Percentiles rank a stretch among this genome's conserved stretches.
phyloP scores from a whole-genome alignment of 2,797 vertebrate species.

The Chelmon rostratus region DNA sequence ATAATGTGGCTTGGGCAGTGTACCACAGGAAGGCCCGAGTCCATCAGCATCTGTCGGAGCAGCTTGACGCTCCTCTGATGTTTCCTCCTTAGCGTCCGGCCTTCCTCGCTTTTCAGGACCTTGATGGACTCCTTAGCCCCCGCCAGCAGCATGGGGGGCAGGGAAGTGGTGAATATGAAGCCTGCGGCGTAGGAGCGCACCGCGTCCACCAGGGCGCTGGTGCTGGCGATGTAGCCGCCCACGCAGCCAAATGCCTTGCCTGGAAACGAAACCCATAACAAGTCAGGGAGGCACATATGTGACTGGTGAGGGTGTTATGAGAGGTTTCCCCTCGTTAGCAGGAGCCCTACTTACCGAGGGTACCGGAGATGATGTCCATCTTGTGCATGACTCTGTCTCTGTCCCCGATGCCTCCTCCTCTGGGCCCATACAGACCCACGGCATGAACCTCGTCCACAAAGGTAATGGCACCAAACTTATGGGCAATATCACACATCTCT shows the following conservation, averaged over 20 bases:
- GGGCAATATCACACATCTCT: constrained; percentile 92
- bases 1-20: constrained; percentile 97
- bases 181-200: constrained; percentile 91
- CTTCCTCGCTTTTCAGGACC: constrained; percentile 91
- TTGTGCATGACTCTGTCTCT: constrained; percentile 94
- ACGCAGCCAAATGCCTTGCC: constrained; percentile 92
- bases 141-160: constrained; percentile 94
- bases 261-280: constrained; percentile 58
- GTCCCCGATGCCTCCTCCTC: constrained; percentile 94
- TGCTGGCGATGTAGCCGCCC: constrained; percentile 91
- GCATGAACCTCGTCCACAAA: constrained; percentile 97
- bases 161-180: constrained; percentile 93
- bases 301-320: background rate
- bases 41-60: constrained; percentile 94
- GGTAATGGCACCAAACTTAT: constrained; percentile 93
- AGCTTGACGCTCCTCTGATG: constrained; percentile 94
- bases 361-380: constrained; percentile 97
- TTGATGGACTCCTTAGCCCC: constrained; percentile 90
- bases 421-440: constrained; percentile 92
- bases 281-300: constrained; percentile 9
- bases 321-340: background rate
- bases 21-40: constrained; percentile 91
- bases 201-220: constrained; percentile 86
- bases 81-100: constrained; percentile 88
- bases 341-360: constrained; percentile 86